Evolutionary conservation across 2,888 invertebrate species (phyloP), one percentile per base, ranked within the genome.

Genomic region (Cephus pygmeus): DNA sequence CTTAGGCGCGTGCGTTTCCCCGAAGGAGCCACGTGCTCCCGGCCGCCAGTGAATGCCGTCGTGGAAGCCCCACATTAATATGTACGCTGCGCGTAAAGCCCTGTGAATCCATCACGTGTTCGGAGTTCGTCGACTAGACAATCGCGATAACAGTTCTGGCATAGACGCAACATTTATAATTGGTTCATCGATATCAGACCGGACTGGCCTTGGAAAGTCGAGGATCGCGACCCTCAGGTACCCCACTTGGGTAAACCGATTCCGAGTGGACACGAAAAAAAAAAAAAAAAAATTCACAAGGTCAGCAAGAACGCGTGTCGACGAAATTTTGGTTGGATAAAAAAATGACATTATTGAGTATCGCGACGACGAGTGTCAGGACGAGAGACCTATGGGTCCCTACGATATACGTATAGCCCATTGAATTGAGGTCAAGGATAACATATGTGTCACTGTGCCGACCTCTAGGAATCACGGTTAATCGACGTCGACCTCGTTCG

Each of bases 11-110:
- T 84, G 84, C 80, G 81, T 80, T 79, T 80, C 73, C 79, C 74
- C 74, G 76, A 81, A 81, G 76, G 78, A 79, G 83, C 84, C 86
- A 86, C 87, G 86, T 85, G 87, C 84, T 81, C 35, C 15, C 77
- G 83, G 83, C 81, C 80, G 69, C 75, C 79, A 80, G 83, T 83
- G 84, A 86, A 83, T 85, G 85, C 77, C 79, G 78, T 78, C 80
- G 75, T 78, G 80, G 79, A 81, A 81, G 80, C 76, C 78, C 69
- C 75, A 31, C 77, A 69, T 78, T 80, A 34, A 77, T 76, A 73
- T 69, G 80, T 73, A 78, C 35, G 75, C 73, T 23, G 69, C 73
- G 73, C 76, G 73, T 73, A 76, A 78, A 78, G 35, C 56, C 56
- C 56, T 9, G 56, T 6, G 56, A 56, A 56, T 56, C 23, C 23